Evolutionary conservation across 2,797 vertebrate species (phyloP), one percentile per base, ranked within the genome.

Genomic region (Ispidina picta): DNA sequence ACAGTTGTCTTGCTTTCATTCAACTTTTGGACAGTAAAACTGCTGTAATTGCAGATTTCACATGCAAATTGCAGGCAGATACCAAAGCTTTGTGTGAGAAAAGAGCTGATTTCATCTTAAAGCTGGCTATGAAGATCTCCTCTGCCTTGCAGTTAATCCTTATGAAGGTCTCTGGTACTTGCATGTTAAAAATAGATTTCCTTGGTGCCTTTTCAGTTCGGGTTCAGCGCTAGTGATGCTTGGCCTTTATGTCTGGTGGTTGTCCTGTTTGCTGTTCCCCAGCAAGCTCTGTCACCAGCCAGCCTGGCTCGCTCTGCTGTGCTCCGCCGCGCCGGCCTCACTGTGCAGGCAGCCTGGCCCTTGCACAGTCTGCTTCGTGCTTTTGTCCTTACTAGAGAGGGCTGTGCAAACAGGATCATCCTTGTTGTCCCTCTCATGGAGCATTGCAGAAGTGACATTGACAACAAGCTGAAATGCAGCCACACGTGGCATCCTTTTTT

Each of bases 351-450:
- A 39, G 37, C 37, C 37, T 39, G 37, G 37, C 37, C 37, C 37
- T 39, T 39, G 37, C 37, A 39, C 37, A 39, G 37, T 39, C 37
- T 39, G 37, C 37, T 39, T 39, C 79, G 86, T 92, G 51, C 85
- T 95, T 93, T 93, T 86, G 92, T 92, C 88, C 81, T 73, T 89
- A 86, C 91, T 89, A 83, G 90, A 78, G 89, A 83, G 93, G 89
- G 62, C 91, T 65, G 48, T 83, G 85, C 76, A 78, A 68, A 77
- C 63, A 29, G 39, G 55, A 86, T 80, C 69, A 2, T 81, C 52
- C 83, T 90, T 87, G 93, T 86, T 95, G 92, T 92, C 80, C 72
- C 29, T 91, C 85, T 88, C 83, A 89, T 88, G 94, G 86, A 90
- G 78, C 83, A 12, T 84, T 92, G 21, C 10, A 92, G 46, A 74